phyloP scores from a whole-genome alignment of 2,113 vertebrate species.

The Nothoprocta perdicaria region DNA sequence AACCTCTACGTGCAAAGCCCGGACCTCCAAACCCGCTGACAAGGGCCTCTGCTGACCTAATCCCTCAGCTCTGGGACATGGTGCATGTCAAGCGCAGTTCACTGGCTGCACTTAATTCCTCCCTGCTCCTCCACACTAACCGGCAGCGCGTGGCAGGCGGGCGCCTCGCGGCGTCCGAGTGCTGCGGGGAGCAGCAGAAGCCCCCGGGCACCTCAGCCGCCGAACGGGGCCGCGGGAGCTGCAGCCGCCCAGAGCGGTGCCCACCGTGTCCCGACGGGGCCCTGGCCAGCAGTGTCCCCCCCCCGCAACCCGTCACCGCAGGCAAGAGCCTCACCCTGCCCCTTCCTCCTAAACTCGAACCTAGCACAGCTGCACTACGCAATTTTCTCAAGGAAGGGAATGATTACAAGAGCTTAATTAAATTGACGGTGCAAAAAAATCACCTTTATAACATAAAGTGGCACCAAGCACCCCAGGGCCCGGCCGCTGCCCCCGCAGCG shows the following conservation, averaged over 20 bases:
- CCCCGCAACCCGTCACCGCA: no score
- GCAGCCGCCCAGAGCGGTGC: no score
- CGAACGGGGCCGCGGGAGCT: no score
- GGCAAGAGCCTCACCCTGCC: background rate
- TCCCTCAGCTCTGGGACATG: background rate
- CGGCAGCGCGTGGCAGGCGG: background rate
- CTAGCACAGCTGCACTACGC: background rate
- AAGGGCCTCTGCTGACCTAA: background rate
- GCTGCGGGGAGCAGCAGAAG: no score
- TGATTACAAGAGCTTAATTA: slow-evolving; percentile 59
- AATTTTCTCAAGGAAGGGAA: slow-evolving; percentile 9
- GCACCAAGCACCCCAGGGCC: background rate
- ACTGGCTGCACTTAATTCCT: background rate
- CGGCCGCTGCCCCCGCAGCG: background rate
- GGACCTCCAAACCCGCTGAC: background rate
- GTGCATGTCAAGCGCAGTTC: background rate
- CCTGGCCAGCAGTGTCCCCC: no score
- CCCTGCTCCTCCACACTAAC: background rate
- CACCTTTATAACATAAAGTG: background rate
- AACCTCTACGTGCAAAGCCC: background rate
- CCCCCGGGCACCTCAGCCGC: background rate
- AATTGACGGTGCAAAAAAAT: slow-evolving; percentile 8
- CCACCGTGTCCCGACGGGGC: no score
- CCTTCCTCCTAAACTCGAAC: slow-evolving; percentile 16
- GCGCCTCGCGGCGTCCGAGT: background rate